phyloP scores from a whole-genome alignment of 2,113 vertebrate genomes.

The Vimba vimba region DNA sequence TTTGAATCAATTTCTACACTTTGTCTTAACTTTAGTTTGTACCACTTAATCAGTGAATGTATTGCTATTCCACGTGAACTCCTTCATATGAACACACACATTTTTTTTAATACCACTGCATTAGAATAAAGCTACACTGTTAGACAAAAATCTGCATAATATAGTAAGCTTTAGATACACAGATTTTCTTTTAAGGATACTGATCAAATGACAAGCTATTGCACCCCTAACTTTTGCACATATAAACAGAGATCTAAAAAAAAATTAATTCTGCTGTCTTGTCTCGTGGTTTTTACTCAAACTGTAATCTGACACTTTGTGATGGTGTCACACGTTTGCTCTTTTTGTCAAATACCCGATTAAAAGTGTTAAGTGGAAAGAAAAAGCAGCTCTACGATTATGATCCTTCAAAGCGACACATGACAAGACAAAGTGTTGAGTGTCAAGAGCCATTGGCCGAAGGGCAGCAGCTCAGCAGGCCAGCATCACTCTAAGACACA shows the following conservation, averaged over 20 bases:
- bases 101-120: not conserved
- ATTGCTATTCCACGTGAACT: not conserved
- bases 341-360: slow-evolving; percentile 74
- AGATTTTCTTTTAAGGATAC: not conserved
- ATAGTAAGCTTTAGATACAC: too few species aligned
- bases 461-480: slow-evolving; percentile 73
- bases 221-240: not conserved
- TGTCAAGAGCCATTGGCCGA: slow-evolving; percentile 69
- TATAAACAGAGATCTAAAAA: not conserved
- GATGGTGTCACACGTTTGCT: slow-evolving; percentile 74
- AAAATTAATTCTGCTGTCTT: not conserved
- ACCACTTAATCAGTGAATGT: not conserved
- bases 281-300: not conserved
- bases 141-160: not conserved
- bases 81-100: not conserved
- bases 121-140: not conserved
- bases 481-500: slow-evolving; percentile 26
- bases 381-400: slow-evolving; percentile 62
- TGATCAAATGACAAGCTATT: not conserved
- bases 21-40: too few species aligned
- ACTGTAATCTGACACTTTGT: slow-evolving; percentile 75
- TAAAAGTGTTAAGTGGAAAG: slow-evolving; percentile 72
- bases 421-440: slow-evolving; percentile 78
- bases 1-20: too few species aligned
- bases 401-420: slow-evolving; percentile 78